Base-by-base conservation (phyloP, 2,797 vertebrate species). In the Lacerta viridis region DNA sequence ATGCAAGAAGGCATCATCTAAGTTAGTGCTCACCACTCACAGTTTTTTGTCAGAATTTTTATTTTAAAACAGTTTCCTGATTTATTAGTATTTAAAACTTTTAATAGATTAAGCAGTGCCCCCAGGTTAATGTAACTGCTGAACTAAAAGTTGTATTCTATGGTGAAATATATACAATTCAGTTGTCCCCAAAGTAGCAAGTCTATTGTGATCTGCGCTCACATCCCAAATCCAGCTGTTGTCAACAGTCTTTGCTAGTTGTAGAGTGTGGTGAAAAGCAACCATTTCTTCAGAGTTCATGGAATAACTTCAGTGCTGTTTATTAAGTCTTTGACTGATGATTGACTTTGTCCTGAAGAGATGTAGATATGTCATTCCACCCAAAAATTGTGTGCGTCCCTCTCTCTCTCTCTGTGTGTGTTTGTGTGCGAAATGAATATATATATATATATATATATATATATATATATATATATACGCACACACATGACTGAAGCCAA, bases 221-320 rank as follows among this genome's bases (percentile, higher is more conserved):
- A 23, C 27, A 2, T 7, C 3, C 4, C 29, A 71, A 41, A 75
- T 41, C 39, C 18, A 55, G 4, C 9, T n/a, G 5, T 66, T 87
- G n/a, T 10, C 76, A 25, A 41, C 2, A 36, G 74, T 85, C 13
- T n/a, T 77, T 0, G 0, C 84, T 55, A 90, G 36, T 36, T 79
- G 59, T 77, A 89, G 46, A 89, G 61, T 71, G 74, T 25, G 13
- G 59, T 66, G 33, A 59, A 77, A 85, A 86, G n/a, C 72, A 77
- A 13, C 27, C 17, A 20, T 80, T 61, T 84, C 33, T 74, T 76
- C 41, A 5, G 8, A 25, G 3, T 27, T 18, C 0, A 0, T 0
- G 0, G 71, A 74, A 46, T 39, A 71, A 17, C 68, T 84, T 82
- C 77, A 55, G 33, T 84, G 64, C 17, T 2, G 0, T 0, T 3